Conservation (phyloP, 2,113 vertebrate species). For the Aplodontia rufa region DNA sequence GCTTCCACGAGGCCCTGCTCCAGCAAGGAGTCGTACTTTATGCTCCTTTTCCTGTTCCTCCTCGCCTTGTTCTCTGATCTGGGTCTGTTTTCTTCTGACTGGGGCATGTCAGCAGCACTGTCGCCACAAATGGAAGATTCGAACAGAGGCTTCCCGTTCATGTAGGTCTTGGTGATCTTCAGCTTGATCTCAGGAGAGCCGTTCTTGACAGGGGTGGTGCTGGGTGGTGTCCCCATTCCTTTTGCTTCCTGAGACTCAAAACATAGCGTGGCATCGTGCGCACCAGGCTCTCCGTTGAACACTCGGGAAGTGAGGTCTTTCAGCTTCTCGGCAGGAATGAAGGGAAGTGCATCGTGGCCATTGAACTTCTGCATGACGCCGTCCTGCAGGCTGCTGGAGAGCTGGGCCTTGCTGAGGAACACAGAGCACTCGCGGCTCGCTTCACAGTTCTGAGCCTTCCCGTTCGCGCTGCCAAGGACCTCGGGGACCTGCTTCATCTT, state of each 20-base stretch:
- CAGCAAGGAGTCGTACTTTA: constrained; percentile 84
- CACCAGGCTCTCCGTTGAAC: constrained; percentile 92
- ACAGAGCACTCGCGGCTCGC: constrained; percentile 91
- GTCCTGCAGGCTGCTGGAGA: constrained; percentile 92
- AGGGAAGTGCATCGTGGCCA: constrained; percentile 88
- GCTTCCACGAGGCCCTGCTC: constrained; percentile 84
- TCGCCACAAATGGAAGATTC: constrained; percentile 91
- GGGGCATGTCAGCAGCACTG: constrained; percentile 82
- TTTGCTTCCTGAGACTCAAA: constrained; percentile 88
- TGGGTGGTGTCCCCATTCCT: constrained; percentile 88
- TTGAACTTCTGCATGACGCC: constrained; percentile 93
- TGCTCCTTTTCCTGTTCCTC: constrained; percentile 86
- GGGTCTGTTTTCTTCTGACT: constrained; percentile 82
- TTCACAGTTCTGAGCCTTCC: constrained; percentile 89
- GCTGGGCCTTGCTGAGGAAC: constrained; percentile 92
- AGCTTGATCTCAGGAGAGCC: constrained; percentile 92
- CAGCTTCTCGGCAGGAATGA: constrained; percentile 89
- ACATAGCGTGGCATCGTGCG: constrained; percentile 88
- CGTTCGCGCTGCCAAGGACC: constrained; percentile 85
- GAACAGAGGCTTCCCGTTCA: constrained; percentile 90
- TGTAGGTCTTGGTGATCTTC: constrained; percentile 93
- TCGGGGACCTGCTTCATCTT: constrained; percentile 97
- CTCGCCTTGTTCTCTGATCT: constrained; percentile 84
- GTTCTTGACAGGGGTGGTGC: constrained; percentile 87
- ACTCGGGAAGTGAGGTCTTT: constrained; percentile 95